Percentiles rank a stretch among this genome's conserved stretches.
These are phyloP conservation scores for Eupithecia abbreviata DNA, from an alignment of 2,888 invertebrate species.

Conservation along the genomic window DNA sequence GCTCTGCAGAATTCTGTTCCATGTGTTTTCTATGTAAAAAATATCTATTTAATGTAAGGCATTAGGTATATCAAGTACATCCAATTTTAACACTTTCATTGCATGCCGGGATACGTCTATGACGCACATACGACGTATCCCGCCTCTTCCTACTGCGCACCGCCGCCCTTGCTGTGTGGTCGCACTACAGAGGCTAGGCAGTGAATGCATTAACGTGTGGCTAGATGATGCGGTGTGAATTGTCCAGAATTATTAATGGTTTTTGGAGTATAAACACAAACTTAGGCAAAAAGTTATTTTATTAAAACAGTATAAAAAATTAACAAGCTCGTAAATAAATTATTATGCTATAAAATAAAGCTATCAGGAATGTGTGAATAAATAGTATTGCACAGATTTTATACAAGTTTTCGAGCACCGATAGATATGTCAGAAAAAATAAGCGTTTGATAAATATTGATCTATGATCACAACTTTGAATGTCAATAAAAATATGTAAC, in stretches of 20 bases:
- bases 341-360: slow-evolving; percentile 21
- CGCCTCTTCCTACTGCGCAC: too few relatives aligned
- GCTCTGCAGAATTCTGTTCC: too few relatives aligned
- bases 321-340: slow-evolving; percentile 43
- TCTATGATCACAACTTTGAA: slow-evolving; percentile 45
- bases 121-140: too few relatives aligned
- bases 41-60: too few relatives aligned
- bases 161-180: too few relatives aligned
- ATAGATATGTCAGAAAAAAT: slow-evolving; percentile 41
- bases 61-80: too few relatives aligned
- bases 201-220: background rate
- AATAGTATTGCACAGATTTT: slow-evolving; percentile 39
- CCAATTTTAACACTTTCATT: too few relatives aligned
- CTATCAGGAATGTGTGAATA: slow-evolving; percentile 39
- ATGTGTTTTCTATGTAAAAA: too few relatives aligned
- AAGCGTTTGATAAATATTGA: slow-evolving; percentile 9
- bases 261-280: slow-evolving; percentile 16
- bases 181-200: too few relatives aligned
- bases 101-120: too few relatives aligned
- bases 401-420: slow-evolving; percentile 45
- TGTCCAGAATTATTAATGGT: background rate
- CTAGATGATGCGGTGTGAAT: background rate
- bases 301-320: slow-evolving; percentile 46
- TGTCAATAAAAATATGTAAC: slow-evolving; percentile 32
- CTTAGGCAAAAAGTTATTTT: slow-evolving; percentile 32